Evolutionary conservation across 2,113 vertebrate genomes (phyloP).

Genomic region (Pyrgilauda ruficollis): DNA sequence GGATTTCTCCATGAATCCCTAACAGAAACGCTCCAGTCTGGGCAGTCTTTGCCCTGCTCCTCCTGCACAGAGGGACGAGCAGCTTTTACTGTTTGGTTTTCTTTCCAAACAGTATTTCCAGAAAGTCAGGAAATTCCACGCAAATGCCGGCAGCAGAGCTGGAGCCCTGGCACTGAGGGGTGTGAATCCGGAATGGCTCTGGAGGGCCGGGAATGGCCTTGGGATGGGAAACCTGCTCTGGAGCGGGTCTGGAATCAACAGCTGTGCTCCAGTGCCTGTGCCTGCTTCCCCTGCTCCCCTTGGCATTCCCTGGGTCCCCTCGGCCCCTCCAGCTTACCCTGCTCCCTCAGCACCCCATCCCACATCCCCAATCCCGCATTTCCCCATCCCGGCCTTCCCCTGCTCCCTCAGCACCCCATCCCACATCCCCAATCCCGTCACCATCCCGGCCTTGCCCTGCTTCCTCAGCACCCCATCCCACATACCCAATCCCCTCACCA

Average conservation of each 20-base stretch:
- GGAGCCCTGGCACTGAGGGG: background rate
- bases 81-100: background rate
- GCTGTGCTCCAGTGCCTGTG: background rate
- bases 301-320: background rate
- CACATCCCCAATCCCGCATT: too few relatives aligned
- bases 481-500: background rate
- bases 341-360: too few relatives aligned
- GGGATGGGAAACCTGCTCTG: background rate
- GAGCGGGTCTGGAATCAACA: background rate
- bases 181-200: background rate
- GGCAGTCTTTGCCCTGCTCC: accelerated
- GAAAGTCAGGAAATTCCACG: background rate
- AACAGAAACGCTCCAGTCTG: background rate
- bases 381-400: too few relatives aligned
- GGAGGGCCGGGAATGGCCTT: too few relatives aligned
- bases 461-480: background rate
- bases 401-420: too few relatives aligned
- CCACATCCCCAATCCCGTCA: too few relatives aligned
- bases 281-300: background rate
- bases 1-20: background rate
- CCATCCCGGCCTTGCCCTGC: too few relatives aligned
- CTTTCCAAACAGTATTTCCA: background rate
- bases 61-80: accelerated
- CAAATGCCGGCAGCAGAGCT: background rate
- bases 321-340: too few relatives aligned